A percentile compares a stretch with the other conserved stretches of the same genome.
These are phyloP conservation scores for Callaeas wilsoni DNA, from an alignment of 2,113 vertebrate species.

Conservation along the genomic window DNA sequence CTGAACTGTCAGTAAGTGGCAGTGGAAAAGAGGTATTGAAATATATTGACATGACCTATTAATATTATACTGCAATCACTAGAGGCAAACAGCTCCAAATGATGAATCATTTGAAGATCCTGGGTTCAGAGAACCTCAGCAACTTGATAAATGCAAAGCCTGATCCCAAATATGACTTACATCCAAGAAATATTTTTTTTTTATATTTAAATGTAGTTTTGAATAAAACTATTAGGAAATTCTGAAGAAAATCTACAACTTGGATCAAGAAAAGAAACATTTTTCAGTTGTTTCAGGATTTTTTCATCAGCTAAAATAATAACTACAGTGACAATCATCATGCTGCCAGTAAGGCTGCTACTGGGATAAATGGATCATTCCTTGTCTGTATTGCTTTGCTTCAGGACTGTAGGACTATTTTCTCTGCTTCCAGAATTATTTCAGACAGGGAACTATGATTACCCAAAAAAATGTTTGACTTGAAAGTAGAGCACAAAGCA, in stretches of 20 bases:
- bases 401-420: neutral
- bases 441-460: neutral
- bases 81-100: neutral
- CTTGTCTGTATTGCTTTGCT: neutral
- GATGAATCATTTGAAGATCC: neutral
- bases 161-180: neutral
- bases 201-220: neutral
- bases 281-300: neutral
- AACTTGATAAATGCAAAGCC: neutral
- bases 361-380: neutral
- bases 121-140: neutral
- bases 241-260: neutral
- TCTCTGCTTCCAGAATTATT: neutral
- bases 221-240: neutral
- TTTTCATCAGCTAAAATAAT: neutral
- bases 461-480: neutral
- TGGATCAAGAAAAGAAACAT: neutral
- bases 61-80: neutral
- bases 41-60: neutral
- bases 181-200: neutral
- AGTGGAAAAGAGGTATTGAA: neutral
- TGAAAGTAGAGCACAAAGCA: neutral
- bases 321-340: neutral
- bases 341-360: neutral
- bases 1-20: neutral